Conservation (phyloP, 23 tunicate species). For the Corella eumyota region DNA sequence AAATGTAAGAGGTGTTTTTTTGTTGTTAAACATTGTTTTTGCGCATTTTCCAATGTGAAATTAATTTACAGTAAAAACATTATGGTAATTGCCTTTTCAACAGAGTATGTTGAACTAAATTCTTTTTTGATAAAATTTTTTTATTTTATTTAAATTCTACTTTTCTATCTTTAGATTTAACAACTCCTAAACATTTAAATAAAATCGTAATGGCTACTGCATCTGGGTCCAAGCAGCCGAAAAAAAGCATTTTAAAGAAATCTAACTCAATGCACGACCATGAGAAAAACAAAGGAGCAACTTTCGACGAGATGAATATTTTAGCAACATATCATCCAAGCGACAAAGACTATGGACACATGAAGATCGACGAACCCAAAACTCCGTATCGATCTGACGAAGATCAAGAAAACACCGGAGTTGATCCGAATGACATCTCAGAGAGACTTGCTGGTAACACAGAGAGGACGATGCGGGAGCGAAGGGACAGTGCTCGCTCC, state of each 20-base stretch:
- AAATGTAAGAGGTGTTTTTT: too few species aligned
- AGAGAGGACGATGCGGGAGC: conserved; percentile 13
- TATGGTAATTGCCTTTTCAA: too few species aligned
- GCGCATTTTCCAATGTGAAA: too few species aligned
- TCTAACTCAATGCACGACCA: conserved; percentile 6
- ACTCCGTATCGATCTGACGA: conserved; percentile 74
- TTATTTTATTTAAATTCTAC: too few species aligned
- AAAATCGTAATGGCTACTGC: conserved; percentile 15
- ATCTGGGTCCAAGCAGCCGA: conserved; percentile 8
- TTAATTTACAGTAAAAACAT: too few species aligned
- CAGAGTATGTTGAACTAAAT: too few species aligned
- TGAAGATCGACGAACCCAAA: conserved; percentile 98
- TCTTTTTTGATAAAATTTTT: too few species aligned
- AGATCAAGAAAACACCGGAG: conserved; percentile 31
- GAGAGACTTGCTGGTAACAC: conserved; percentile 19
- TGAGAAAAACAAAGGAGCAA: conserved; percentile 30
- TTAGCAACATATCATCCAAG: conserved; percentile 89
- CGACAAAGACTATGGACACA: conserved; percentile 94
- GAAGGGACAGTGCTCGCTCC: conserved; percentile 13
- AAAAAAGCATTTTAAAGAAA: conserved; percentile 44
- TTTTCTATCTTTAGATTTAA: too few species aligned
- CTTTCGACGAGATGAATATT: conserved; percentile 90
- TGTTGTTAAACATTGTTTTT: too few species aligned
- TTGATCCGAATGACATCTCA: conserved; percentile 54
- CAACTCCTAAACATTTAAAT: too few species aligned